A percentile compares a stretch with the other conserved stretches of the same genome.
phyloP scores from a whole-genome alignment of 2,888 invertebrate genomes.

The Heliconius aoede region DNA sequence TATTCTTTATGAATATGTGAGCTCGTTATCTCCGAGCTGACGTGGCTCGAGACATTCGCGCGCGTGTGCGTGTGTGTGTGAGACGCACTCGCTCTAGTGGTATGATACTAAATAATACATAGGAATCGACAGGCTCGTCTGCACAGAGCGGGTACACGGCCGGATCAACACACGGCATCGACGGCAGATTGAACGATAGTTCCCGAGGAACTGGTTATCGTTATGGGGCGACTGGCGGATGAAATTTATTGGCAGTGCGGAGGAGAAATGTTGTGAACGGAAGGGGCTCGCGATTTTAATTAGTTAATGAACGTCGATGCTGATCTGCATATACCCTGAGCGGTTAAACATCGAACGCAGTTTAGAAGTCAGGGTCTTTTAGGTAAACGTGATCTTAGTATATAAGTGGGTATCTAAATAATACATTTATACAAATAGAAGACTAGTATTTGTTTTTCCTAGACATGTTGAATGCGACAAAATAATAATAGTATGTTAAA shows the following conservation, averaged over 20 bases:
- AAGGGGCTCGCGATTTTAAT: constrained; percentile 84
- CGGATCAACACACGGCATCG: constrained; percentile 84
- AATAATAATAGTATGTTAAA: no score
- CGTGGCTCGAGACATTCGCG: constrained; percentile 65
- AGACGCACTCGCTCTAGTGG: constrained; percentile 64
- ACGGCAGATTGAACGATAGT: constrained; percentile 84
- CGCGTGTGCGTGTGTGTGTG: constrained; percentile 60
- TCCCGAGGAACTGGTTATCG: constrained; percentile 84
- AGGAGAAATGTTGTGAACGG: constrained; percentile 84
- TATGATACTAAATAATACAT: constrained; percentile 81
- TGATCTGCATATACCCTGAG: constrained; percentile 83
- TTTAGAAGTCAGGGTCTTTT: neutral
- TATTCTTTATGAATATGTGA: constrained; percentile 84
- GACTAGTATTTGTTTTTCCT: no score
- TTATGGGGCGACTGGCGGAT: constrained; percentile 83
- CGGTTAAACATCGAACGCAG: constrained; percentile 56
- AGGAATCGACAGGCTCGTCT: constrained; percentile 80
- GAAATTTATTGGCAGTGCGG: constrained; percentile 83
- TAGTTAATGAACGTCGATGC: constrained; percentile 84
- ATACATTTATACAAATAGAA: neutral
- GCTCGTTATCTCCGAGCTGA: constrained; percentile 79
- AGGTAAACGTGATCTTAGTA: neutral
- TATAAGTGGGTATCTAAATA: no score
- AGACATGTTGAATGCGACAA: no score
- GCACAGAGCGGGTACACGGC: constrained; percentile 82